phyloP scores from a whole-genome alignment of 2,888 invertebrate genomes.

The Adelphocoris suturalis region DNA sequence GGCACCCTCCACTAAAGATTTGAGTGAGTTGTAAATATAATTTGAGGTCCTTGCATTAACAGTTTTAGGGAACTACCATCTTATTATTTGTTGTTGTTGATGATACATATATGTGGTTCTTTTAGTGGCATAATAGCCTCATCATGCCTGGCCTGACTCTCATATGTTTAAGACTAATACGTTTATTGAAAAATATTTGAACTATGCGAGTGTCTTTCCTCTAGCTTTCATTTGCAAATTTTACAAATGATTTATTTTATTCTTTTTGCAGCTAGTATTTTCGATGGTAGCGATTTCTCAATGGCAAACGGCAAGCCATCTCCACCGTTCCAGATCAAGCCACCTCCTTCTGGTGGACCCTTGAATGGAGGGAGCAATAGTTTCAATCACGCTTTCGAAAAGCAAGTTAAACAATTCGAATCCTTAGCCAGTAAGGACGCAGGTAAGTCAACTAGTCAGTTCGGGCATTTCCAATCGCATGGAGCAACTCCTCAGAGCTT shows the following conservation, averaged over 20 bases:
- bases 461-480: conserved; percentile 57
- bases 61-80: too few relatives aligned
- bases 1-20: conserved; percentile 43
- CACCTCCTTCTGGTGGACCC: neutral
- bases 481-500: neutral
- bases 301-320: conserved; percentile 49
- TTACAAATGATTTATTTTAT: neutral
- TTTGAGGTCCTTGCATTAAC: too few relatives aligned
- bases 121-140: too few relatives aligned
- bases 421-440: neutral
- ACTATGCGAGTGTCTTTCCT: too few relatives aligned
- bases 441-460: conserved; percentile 37
- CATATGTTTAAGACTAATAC: too few relatives aligned
- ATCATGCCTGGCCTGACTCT: too few relatives aligned
- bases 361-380: neutral
- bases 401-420: conserved; percentile 60
- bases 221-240: too few relatives aligned
- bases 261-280: conserved; percentile 46
- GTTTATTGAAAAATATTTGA: too few relatives aligned
- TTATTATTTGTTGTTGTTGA: neutral
- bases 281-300: conserved; percentile 47
- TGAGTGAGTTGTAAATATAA: conserved; percentile 45
- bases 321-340: conserved; percentile 27
- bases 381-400: conserved; percentile 18
- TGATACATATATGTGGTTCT: too few relatives aligned